Conservation (phyloP, 1,140 invertebrate genomes). For the Brachionus sp. region DNA sequence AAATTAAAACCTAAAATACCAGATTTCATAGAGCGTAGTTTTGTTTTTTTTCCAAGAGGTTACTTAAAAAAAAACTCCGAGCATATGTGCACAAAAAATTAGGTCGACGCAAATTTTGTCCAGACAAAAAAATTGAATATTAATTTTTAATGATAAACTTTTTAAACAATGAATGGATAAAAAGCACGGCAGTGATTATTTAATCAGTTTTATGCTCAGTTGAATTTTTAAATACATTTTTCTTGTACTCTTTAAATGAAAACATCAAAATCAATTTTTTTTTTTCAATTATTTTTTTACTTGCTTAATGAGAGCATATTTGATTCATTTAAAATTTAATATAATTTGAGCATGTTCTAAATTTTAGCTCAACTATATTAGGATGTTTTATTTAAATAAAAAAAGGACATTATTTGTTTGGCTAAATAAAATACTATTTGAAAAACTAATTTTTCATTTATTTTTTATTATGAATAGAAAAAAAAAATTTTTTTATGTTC, state of each 20-base stretch:
- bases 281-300: neutral
- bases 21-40: too few species aligned
- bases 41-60: too few species aligned
- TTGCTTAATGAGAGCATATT: neutral
- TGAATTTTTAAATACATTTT: neutral
- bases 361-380: neutral
- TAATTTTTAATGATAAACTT: neutral
- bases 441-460: too few species aligned
- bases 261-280: neutral
- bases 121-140: neutral
- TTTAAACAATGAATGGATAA: neutral
- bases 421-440: too few species aligned
- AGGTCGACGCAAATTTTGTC: neutral
- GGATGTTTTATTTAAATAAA: neutral
- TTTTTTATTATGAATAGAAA: neutral
- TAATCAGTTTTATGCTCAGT: neutral
- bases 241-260: neutral
- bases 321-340: neutral
- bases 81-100: too few species aligned
- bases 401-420: neutral
- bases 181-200: neutral
- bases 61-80: too few species aligned
- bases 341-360: neutral
- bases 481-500: neutral
- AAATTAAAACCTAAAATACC: too few species aligned